Percentiles rank a stretch among this genome's conserved stretches.
phyloP scores from a whole-genome alignment of 2,888 invertebrate genomes.

The Hymenopus coronatus region DNA sequence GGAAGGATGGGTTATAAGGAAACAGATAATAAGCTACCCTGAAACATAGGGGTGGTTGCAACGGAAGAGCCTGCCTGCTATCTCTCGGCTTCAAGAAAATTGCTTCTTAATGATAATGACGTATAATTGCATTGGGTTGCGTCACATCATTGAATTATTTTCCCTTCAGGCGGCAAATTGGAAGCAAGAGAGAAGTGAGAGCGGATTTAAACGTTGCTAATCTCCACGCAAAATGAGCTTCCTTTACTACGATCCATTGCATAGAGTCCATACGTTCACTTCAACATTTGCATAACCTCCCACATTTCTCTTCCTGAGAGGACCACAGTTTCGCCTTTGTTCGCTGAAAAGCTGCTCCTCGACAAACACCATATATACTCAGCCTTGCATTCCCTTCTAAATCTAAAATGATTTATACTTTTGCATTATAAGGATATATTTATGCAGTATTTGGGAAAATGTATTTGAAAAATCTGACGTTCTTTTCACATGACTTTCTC shows the following conservation, averaged over 20 bases:
- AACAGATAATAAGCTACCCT: not conserved
- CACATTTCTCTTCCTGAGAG: not conserved
- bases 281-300: not conserved
- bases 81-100: slow-evolving; percentile 4
- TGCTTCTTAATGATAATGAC: slow-evolving; percentile 16
- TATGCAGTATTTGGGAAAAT: no score
- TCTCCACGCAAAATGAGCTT: not conserved
- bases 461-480: no score
- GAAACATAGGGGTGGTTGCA: not conserved
- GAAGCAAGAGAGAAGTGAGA: not conserved
- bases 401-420: no score
- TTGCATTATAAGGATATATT: no score
- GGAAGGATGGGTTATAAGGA: no score
- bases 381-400: no score
- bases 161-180: slow-evolving; percentile 3
- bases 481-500: no score
- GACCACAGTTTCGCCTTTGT: not conserved
- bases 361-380: no score
- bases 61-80: not conserved
- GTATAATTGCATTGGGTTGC: slow-evolving; percentile 15
- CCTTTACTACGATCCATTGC: not conserved
- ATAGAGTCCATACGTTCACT: not conserved
- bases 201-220: not conserved
- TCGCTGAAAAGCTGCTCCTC: not conserved
- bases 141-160: slow-evolving; percentile 10